These are phyloP conservation scores for Serripes groenlandicus DNA, from an alignment of 2,888 invertebrate species.

Conservation along the genomic window DNA sequence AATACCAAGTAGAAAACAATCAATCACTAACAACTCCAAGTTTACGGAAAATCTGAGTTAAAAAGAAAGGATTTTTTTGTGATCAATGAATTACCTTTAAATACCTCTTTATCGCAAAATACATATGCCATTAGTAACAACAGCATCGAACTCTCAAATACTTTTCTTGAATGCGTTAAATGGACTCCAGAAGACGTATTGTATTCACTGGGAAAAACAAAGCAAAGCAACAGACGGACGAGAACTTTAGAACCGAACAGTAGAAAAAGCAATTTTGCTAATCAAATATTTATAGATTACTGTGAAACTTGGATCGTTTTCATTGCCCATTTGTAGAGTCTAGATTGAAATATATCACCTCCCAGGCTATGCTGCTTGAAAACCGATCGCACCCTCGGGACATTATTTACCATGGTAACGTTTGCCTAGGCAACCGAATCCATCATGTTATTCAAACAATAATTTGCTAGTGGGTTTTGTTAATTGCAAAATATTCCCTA, in stretches of 20 bases:
- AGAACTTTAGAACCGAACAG: background rate
- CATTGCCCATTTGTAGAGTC: constrained; percentile 57
- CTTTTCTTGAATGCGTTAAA: too few relatives aligned
- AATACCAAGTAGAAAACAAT: too few relatives aligned
- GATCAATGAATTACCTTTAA: too few relatives aligned
- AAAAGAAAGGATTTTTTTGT: too few relatives aligned
- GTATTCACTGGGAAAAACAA: too few relatives aligned
- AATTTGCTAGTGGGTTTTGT: constrained; percentile 44
- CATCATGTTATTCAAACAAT: constrained; percentile 20
- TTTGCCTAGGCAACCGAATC: constrained; percentile 29
- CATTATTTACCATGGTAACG: constrained; percentile 48
- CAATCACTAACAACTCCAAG: too few relatives aligned
- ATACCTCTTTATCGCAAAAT: too few relatives aligned
- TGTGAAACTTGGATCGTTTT: constrained; percentile 38
- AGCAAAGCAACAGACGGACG: too few relatives aligned
- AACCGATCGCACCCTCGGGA: constrained; percentile 60
- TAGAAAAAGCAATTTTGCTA: constrained; percentile 66
- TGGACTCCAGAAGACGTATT: too few relatives aligned
- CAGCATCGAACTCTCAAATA: too few relatives aligned
- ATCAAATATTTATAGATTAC: constrained; percentile 76
- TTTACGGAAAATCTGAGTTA: too few relatives aligned
- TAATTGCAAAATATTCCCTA: constrained; percentile 43
- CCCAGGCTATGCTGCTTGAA: constrained; percentile 16
- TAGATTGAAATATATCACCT: constrained; percentile 64
- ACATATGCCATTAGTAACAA: too few relatives aligned